Conservation (phyloP, 2,113 vertebrate genomes). For the Mirza zaza region DNA sequence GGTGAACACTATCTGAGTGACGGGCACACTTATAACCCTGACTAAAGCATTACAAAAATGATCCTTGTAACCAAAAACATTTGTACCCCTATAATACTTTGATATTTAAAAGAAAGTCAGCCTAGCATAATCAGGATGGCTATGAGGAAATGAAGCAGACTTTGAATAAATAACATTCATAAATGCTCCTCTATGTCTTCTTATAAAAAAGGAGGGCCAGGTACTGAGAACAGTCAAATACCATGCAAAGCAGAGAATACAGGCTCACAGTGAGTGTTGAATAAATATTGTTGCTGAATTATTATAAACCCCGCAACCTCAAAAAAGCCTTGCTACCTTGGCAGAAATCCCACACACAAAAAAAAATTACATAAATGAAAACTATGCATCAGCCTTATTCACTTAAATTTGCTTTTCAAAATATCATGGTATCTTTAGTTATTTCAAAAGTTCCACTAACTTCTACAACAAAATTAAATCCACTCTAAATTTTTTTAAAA, state of each 20-base stretch:
- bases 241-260: not conserved
- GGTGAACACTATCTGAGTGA: too few relatives aligned
- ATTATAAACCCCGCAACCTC: not conserved
- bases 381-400: not conserved
- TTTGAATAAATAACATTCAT: not conserved
- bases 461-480: slow-evolving; percentile 46
- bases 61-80: too few relatives aligned
- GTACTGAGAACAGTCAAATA: not conserved
- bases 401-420: slow-evolving; percentile 1
- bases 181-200: not conserved
- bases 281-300: not conserved
- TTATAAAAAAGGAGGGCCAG: not conserved
- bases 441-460: slow-evolving; percentile 18
- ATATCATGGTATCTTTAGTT: not conserved
- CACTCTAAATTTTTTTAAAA: not conserved
- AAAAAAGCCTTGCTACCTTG: not conserved
- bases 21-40: too few relatives aligned
- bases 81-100: too few relatives aligned
- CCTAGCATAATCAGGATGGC: not conserved
- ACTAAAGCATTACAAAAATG: too few relatives aligned
- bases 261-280: not conserved
- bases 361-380: not conserved
- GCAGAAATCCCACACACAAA: not conserved
- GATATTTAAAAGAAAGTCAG: not conserved
- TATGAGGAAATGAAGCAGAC: not conserved